Conservation (phyloP, 2,797 vertebrate species). For the Danio aesculapii region DNA sequence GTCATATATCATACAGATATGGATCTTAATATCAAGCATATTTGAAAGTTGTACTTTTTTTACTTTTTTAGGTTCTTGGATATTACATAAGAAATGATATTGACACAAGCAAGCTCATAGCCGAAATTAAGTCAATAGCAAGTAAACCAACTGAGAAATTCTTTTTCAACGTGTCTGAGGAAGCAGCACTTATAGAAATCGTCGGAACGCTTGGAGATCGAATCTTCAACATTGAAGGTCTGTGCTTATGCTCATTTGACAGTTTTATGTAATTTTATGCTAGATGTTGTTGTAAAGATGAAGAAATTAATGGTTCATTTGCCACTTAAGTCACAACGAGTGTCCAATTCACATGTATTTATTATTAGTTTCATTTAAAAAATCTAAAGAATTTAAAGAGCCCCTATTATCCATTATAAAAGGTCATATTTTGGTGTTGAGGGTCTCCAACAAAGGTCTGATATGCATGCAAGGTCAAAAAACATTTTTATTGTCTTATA, state of each 20-base stretch:
- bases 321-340: too few relatives aligned
- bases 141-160: conserved; percentile 83
- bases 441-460: too few relatives aligned
- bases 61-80: conserved; percentile 73
- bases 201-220: conserved; percentile 90
- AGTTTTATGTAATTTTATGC: not conserved
- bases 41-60: not conserved
- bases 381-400: too few relatives aligned
- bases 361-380: too few relatives aligned
- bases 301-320: too few relatives aligned
- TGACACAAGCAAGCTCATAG: conserved; percentile 84
- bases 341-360: too few relatives aligned
- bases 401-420: too few relatives aligned
- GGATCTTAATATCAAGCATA: not conserved
- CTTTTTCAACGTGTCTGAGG: conserved; percentile 88
- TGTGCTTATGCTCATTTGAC: not conserved
- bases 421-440: too few relatives aligned
- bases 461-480: too few relatives aligned
- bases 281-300: not conserved
- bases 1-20: not conserved
- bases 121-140: conserved; percentile 87
- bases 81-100: conserved; percentile 76
- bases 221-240: conserved; percentile 97
- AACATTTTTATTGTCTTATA: too few relatives aligned
- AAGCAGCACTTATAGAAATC: conserved; percentile 88